Conservation (phyloP, 2,888 invertebrate species). For the Chesias legatella region DNA sequence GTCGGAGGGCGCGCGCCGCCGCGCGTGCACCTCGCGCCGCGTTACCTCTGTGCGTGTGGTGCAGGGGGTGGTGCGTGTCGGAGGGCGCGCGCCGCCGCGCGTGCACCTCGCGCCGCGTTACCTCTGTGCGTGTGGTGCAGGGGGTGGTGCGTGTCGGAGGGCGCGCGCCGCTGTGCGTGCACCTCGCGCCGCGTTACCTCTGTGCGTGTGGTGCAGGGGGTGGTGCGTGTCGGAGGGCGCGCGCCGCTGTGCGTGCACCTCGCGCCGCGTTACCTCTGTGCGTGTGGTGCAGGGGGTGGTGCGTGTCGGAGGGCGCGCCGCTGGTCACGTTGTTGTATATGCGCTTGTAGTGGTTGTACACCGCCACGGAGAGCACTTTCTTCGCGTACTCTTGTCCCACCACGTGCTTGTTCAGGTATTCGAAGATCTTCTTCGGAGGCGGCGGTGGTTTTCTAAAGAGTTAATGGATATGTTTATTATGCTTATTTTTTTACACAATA, state of each 20-base stretch:
- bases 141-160: no score
- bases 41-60: no score
- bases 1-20: no score
- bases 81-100: no score
- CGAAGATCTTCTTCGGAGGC: slow-evolving; percentile 97
- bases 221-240: slow-evolving; percentile 81
- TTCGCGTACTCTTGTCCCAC: slow-evolving; percentile 98
- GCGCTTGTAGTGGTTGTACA: slow-evolving; percentile 99
- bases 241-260: slow-evolving; percentile 42
- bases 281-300: slow-evolving; percentile 86
- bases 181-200: no score
- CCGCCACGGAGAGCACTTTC: slow-evolving; percentile 97
- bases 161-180: no score
- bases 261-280: slow-evolving; percentile 66
- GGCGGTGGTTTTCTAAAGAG: slow-evolving; percentile 91
- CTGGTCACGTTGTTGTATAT: slow-evolving; percentile 93
- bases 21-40: no score
- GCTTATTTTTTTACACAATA: no score
- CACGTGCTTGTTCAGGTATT: slow-evolving; percentile 97
- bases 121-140: no score
- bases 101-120: no score
- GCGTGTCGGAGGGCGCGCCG: slow-evolving; percentile 69
- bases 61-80: no score
- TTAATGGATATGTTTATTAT: neutral
- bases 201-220: slow-evolving; percentile 85